These are phyloP conservation scores for Netelia melanura DNA, from an alignment of 2,888 invertebrate genomes.

Conservation along the genomic window DNA sequence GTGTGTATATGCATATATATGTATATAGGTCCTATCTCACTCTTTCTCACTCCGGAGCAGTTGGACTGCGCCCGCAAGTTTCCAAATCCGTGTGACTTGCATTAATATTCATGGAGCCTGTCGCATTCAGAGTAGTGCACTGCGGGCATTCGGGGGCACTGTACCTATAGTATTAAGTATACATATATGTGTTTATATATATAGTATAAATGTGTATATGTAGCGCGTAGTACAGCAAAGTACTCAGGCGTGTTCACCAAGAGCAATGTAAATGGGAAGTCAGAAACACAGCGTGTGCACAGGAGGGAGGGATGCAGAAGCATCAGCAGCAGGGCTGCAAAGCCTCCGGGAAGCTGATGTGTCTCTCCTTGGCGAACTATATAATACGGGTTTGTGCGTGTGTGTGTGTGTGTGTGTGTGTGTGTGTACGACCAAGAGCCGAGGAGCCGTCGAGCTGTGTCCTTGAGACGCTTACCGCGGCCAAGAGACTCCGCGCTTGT, in stretches of 20 bases:
- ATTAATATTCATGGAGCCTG: slow-evolving; percentile 69
- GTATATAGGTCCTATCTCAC: slow-evolving; percentile 19
- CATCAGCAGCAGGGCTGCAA: slow-evolving; percentile 27
- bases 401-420: not conserved
- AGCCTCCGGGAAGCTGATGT: slow-evolving; percentile 66
- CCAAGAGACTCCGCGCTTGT: slow-evolving; percentile 45
- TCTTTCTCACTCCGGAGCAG: slow-evolving; percentile 55
- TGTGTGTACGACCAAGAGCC: slow-evolving; percentile 37
- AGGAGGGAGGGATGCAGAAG: slow-evolving; percentile 56
- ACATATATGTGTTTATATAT: slow-evolving; percentile 22
- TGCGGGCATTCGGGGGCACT: slow-evolving; percentile 61
- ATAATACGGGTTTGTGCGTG: not conserved
- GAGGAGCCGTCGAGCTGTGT: slow-evolving; percentile 67
- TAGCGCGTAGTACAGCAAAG: slow-evolving; percentile 52
- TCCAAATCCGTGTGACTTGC: slow-evolving; percentile 68
- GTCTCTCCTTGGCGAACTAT: slow-evolving; percentile 35
- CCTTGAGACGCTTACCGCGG: slow-evolving; percentile 66
- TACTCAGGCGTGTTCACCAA: slow-evolving; percentile 61
- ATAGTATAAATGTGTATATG: slow-evolving; percentile 15
- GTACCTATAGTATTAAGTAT: slow-evolving; percentile 46
- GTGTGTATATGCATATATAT: slow-evolving; percentile 4
- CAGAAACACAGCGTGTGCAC: slow-evolving; percentile 60
- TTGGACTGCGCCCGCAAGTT: slow-evolving; percentile 64
- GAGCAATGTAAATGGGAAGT: slow-evolving; percentile 65
- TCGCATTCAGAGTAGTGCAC: slow-evolving; percentile 68